These are phyloP conservation scores for Etheostoma cragini DNA, from an alignment of 2,113 vertebrate species.

Conservation along the genomic window DNA sequence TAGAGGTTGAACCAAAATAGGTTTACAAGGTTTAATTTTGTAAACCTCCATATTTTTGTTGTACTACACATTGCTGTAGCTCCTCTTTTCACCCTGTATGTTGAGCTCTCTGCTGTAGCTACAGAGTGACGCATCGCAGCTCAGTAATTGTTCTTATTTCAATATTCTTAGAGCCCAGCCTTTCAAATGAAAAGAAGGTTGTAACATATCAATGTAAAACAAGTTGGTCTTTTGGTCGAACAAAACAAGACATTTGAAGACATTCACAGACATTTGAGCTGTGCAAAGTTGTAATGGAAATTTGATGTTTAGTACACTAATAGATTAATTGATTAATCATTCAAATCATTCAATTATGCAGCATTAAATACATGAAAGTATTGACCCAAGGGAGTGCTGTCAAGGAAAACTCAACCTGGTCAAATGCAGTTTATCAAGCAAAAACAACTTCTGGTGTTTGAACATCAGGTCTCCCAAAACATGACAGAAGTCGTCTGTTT, in stretches of 20 bases:
- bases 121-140: too few species aligned
- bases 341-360: too few species aligned
- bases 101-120: too few species aligned
- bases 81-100: too few species aligned
- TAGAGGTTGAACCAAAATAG: too few species aligned
- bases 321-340: not conserved
- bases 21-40: too few species aligned
- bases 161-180: not conserved
- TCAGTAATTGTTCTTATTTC: not conserved
- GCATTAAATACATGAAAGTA: too few species aligned
- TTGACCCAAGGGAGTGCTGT: too few species aligned
- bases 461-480: not conserved
- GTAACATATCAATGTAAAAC: not conserved
- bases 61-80: too few species aligned
- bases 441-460: not conserved
- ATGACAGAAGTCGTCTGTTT: not conserved
- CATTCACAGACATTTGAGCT: not conserved
- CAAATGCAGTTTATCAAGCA: not conserved
- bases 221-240: not conserved
- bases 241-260: not conserved
- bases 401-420: not conserved
- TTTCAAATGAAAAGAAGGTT: not conserved
- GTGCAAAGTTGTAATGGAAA: not conserved
- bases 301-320: not conserved
- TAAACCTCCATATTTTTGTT: too few species aligned